These are phyloP conservation scores for Lymantria dispar DNA, from an alignment of 2,888 invertebrate species.

Conservation along the genomic window DNA sequence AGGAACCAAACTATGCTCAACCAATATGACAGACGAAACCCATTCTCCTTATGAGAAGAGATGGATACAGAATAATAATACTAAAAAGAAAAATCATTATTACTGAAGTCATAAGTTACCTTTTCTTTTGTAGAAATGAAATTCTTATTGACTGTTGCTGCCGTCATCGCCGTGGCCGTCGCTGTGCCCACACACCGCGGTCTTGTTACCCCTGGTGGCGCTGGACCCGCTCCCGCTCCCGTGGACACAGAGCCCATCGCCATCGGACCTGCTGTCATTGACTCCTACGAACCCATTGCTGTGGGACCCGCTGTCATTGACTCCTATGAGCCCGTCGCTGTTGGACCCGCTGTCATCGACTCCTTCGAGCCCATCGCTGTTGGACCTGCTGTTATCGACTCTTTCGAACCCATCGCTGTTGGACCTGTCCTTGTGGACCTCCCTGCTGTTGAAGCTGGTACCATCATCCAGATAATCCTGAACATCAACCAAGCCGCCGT, in stretches of 20 bases:
- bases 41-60: too few relatives aligned
- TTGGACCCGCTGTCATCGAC: constrained; percentile 7
- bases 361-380: constrained; percentile 9
- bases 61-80: too few relatives aligned
- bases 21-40: too few relatives aligned
- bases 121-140: constrained; percentile 14
- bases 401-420: constrained; percentile 1
- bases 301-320: constrained; percentile 2
- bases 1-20: too few relatives aligned
- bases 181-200: constrained; percentile 13
- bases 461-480: constrained; percentile 45
- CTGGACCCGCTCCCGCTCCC: constrained; percentile 6
- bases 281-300: constrained; percentile 10
- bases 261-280: constrained; percentile 17
- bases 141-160: constrained; percentile 24
- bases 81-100: too few relatives aligned
- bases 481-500: constrained; percentile 33
- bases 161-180: constrained; percentile 26
- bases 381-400: constrained; percentile 11
- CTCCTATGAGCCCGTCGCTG: constrained; percentile 11
- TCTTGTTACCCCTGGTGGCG: constrained; percentile 4
- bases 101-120: too few relatives aligned
- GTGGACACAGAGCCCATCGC: constrained; percentile 12
- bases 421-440: constrained; percentile 2
- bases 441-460: not conserved